Evolutionary conservation across 2,113 vertebrate species (phyloP).

Genomic region (Prolemur simus): DNA sequence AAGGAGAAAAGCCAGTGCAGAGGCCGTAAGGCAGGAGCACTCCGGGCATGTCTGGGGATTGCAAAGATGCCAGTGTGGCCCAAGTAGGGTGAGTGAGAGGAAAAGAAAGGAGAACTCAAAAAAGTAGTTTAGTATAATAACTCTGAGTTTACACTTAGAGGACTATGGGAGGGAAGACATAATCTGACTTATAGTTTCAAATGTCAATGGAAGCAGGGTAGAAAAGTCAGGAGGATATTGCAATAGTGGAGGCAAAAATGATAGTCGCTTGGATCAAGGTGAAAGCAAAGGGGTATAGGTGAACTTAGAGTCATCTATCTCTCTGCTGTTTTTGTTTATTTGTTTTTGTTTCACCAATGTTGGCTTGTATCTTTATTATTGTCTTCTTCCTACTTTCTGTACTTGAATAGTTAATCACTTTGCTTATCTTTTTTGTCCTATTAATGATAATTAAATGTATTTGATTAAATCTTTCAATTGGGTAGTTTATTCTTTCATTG

Average conservation of each 20-base stretch:
- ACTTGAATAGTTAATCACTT: neutral
- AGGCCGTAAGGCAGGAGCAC: neutral
- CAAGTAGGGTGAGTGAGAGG: neutral
- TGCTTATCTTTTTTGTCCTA: neutral
- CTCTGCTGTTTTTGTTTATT: constrained; percentile 7
- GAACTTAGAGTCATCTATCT: neutral
- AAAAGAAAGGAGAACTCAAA: neutral
- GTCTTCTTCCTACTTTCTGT: neutral
- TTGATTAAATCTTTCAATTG: neutral
- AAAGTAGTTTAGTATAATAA: neutral
- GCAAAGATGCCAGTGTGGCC: neutral
- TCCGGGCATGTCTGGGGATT: too few relatives aligned
- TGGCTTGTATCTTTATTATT: neutral
- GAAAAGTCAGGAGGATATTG: neutral
- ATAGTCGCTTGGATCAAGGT: neutral
- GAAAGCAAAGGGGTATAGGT: neutral
- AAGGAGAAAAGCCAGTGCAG: neutral
- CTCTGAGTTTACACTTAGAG: neutral
- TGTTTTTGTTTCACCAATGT: neutral
- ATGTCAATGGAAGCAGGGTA: neutral
- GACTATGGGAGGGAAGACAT: neutral
- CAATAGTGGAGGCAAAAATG: neutral
- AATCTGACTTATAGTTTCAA: neutral
- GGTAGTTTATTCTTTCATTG: neutral
- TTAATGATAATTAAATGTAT: neutral